Percentiles rank a stretch among this genome's conserved stretches.
These are phyloP conservation scores for Ormyrus labotus DNA, from an alignment of 2,888 invertebrate genomes.

Conservation along the genomic window DNA sequence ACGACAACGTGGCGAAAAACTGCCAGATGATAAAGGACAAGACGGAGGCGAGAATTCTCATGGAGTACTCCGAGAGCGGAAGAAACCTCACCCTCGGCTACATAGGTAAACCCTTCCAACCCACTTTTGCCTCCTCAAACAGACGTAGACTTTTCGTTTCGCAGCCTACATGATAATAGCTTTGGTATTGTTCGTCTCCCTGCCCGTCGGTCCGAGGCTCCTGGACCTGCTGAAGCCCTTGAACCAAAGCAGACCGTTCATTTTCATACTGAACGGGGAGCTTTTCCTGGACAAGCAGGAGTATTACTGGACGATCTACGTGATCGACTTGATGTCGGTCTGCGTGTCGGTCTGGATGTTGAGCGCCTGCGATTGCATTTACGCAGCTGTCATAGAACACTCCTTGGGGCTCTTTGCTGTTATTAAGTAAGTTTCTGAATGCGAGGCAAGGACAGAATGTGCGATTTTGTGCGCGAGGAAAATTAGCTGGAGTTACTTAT, in stretches of 20 bases:
- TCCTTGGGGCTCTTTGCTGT: slow-evolving; percentile 17
- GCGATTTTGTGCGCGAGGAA: no score
- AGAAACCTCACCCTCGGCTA: slow-evolving; percentile 12
- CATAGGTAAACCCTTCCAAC: neutral
- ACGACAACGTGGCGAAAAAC: neutral
- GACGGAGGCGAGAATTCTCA: slow-evolving; percentile 6
- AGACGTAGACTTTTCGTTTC: no score
- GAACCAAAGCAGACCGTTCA: neutral
- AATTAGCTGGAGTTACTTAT: no score
- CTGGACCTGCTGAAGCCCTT: neutral
- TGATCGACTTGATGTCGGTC: neutral
- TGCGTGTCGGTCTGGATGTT: neutral
- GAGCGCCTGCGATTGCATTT: neutral
- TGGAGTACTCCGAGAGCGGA: slow-evolving; percentile 28
- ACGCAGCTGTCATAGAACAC: slow-evolving; percentile 7
- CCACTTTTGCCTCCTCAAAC: no score
- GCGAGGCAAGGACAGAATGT: no score
- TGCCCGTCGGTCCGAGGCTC: slow-evolving; percentile 10
- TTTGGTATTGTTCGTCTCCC: neutral
- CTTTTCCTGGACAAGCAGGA: neutral
- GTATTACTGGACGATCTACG: slow-evolving; percentile 2
- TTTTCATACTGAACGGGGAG: slow-evolving; percentile 16
- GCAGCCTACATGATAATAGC: neutral
- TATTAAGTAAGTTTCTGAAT: slow-evolving; percentile 10
- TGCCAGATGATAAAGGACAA: slow-evolving; percentile 1